A percentile compares a stretch with the other conserved stretches of the same genome.
phyloP scores from a whole-genome alignment of 1,140 invertebrate genomes.

The Heliconius hewitsoni region DNA sequence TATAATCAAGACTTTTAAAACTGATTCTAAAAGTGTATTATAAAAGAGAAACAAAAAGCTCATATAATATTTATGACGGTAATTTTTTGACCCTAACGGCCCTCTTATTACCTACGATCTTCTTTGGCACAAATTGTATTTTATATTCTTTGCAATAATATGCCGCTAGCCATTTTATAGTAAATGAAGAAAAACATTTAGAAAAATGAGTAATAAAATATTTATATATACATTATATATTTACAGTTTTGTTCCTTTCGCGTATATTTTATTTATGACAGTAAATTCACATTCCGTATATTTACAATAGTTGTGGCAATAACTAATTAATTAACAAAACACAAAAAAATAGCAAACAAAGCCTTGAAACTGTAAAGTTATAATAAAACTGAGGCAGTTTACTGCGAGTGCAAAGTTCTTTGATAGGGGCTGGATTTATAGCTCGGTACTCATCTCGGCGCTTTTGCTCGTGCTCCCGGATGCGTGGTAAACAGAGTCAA shows the following conservation, averaged over 20 bases:
- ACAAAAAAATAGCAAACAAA: background rate
- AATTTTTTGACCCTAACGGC: slow-evolving; percentile 33
- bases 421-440: slow-evolving; percentile 49
- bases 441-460: slow-evolving; percentile 75
- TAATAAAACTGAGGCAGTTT: slow-evolving; percentile 24
- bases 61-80: slow-evolving; percentile 35
- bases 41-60: slow-evolving; percentile 34
- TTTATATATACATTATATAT: slow-evolving; percentile 17
- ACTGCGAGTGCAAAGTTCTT: slow-evolving; percentile 25
- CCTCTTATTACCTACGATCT: slow-evolving; percentile 34
- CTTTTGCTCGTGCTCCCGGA: slow-evolving; percentile 48
- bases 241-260: background rate
- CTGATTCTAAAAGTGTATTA: slow-evolving; percentile 24
- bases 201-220: background rate
- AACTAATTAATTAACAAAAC: slow-evolving; percentile 9
- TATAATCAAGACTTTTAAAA: slow-evolving; percentile 6
- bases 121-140: slow-evolving; percentile 49
- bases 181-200: slow-evolving; percentile 10
- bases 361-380: slow-evolving; percentile 17
- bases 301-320: background rate
- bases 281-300: background rate
- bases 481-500: slow-evolving; percentile 42
- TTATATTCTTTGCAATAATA: slow-evolving; percentile 17
- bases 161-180: slow-evolving; percentile 2
- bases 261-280: background rate